phyloP scores from a whole-genome alignment of 1,140 invertebrate species.

The Zaprionus gabonicus region DNA sequence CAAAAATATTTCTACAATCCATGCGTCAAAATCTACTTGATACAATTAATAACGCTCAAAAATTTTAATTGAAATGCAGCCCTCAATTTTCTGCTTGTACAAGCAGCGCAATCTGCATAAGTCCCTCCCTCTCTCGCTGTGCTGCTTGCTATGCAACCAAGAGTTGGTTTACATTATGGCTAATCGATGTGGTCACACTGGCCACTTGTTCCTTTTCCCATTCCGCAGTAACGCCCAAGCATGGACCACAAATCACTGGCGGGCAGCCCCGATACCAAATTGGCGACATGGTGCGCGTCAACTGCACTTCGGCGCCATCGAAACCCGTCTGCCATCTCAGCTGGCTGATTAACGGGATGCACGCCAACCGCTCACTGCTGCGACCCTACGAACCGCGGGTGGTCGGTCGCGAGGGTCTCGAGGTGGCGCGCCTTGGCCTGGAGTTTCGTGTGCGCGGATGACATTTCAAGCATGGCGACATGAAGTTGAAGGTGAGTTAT shows the following conservation, averaged over 20 bases:
- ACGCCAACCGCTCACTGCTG: conserved; percentile 86
- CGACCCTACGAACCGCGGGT: conserved; percentile 75
- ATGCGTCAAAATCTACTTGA: too few species aligned
- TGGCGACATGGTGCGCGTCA: conserved; percentile 92
- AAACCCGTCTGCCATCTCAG: conserved; percentile 92
- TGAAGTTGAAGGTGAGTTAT: conserved; percentile 90
- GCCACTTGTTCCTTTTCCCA: conserved; percentile 27
- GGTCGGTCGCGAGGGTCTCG: conserved; percentile 86
- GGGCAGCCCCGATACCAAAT: conserved; percentile 92
- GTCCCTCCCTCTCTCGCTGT: not conserved
- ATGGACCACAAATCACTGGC: conserved; percentile 92
- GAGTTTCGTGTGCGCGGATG: conserved; percentile 90
- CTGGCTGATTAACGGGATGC: conserved; percentile 95
- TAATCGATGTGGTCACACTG: conserved; percentile 35
- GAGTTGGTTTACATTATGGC: conserved; percentile 17
- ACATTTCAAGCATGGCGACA: conserved; percentile 92
- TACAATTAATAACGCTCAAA: too few species aligned
- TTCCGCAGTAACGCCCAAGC: conserved; percentile 90
- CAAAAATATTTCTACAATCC: too few species aligned
- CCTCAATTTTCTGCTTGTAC: too few species aligned
- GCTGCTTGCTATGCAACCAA: not conserved
- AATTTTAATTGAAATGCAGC: too few species aligned
- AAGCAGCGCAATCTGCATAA: too few species aligned
- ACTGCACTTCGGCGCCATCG: conserved; percentile 92
- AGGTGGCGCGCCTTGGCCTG: conserved; percentile 89